Conservation (phyloP, 1,140 invertebrate species). For the Phortica variegata region DNA sequence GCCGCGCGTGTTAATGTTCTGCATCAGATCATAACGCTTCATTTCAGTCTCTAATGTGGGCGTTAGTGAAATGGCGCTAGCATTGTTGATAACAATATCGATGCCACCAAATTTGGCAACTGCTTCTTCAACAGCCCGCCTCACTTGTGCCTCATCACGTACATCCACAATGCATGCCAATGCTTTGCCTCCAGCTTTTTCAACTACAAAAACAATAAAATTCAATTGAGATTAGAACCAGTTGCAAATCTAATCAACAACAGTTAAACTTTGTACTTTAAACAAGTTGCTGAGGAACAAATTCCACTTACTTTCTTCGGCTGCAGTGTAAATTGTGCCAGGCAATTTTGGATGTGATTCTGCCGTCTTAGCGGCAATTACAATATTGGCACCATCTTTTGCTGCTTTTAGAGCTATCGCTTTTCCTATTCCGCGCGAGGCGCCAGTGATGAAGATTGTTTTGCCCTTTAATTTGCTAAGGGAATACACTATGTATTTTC, state of each 20-base stretch:
- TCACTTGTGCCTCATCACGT: slow-evolving; percentile 80
- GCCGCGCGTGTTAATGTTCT: slow-evolving; percentile 86
- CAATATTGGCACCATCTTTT: slow-evolving; percentile 91
- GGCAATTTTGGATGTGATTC: slow-evolving; percentile 93
- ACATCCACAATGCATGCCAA: slow-evolving; percentile 94
- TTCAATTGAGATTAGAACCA: slow-evolving; percentile 3
- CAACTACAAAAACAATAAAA: slow-evolving; percentile 66
- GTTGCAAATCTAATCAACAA: slow-evolving; percentile 2
- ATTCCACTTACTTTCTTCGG: slow-evolving; percentile 81
- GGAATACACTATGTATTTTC: background rate
- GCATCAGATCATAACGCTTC: slow-evolving; percentile 97
- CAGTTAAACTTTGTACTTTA: slow-evolving; percentile 3
- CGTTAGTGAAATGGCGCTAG: slow-evolving; percentile 91
- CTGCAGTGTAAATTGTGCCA: slow-evolving; percentile 96
- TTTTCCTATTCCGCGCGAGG: slow-evolving; percentile 96
- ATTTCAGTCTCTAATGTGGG: slow-evolving; percentile 85
- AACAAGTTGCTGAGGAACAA: slow-evolving; percentile 12
- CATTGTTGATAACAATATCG: slow-evolving; percentile 95
- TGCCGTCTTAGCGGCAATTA: slow-evolving; percentile 93
- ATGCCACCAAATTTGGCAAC: slow-evolving; percentile 93
- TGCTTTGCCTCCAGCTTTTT: slow-evolving; percentile 85
- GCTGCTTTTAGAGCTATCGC: slow-evolving; percentile 92
- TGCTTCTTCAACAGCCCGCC: slow-evolving; percentile 80
- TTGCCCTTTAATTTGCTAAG: slow-evolving; percentile 81
- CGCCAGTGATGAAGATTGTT: slow-evolving; percentile 95